These are phyloP conservation scores for Chaetura pelagica DNA, from an alignment of 2,113 vertebrate species.

Conservation along the genomic window DNA sequence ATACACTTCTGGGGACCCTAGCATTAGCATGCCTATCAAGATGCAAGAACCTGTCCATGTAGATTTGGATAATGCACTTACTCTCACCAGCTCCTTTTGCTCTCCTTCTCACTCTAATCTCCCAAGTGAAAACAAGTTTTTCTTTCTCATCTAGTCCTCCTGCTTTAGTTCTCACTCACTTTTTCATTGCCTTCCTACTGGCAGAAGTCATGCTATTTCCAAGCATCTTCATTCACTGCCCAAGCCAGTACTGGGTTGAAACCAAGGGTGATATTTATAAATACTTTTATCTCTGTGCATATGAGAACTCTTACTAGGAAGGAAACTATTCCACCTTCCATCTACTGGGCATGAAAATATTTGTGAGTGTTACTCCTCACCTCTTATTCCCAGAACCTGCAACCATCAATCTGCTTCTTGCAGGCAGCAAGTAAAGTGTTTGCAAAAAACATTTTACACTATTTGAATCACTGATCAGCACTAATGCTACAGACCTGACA, in stretches of 20 bases:
- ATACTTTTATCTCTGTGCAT: not conserved
- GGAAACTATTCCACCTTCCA: not conserved
- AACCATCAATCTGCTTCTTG: not conserved
- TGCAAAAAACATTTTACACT: not conserved
- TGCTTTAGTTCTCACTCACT: not conserved
- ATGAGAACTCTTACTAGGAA: not conserved
- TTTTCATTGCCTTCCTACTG: not conserved
- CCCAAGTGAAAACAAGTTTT: not conserved
- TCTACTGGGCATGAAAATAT: not conserved
- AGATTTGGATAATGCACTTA: not conserved
- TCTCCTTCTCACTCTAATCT: not conserved
- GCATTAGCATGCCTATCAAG: not conserved
- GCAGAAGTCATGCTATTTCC: not conserved
- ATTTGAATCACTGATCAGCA: not conserved
- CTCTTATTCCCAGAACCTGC: not conserved
- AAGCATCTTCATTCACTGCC: not conserved
- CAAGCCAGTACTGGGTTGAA: not conserved
- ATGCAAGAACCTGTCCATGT: not conserved
- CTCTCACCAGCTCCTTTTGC: not conserved
- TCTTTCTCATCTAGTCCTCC: not conserved
- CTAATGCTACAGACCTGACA: not conserved
- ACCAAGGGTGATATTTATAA: not conserved
- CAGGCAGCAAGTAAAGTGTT: not conserved
- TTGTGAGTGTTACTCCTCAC: not conserved
- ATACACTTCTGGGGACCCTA: fast-evolving